Conservation (phyloP, 2,888 invertebrate genomes). For the Cheilosia pagana region DNA sequence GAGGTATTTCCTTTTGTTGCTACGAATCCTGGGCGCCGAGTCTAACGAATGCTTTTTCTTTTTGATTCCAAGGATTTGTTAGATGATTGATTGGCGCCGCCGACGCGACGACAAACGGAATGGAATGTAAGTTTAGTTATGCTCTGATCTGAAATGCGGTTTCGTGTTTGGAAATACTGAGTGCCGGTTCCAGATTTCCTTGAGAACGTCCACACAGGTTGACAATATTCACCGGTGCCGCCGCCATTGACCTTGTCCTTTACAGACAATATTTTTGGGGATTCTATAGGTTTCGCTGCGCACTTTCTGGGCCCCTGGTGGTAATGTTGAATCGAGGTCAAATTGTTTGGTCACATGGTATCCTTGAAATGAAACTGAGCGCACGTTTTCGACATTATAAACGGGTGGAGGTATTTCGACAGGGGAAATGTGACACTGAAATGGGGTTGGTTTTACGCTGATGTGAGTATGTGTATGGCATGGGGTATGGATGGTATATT, state of each 20-base stretch:
- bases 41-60: constrained; percentile 67
- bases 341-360: constrained; percentile 49
- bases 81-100: constrained; percentile 54
- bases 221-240: neutral
- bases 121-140: neutral
- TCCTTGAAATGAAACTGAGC: too few relatives aligned
- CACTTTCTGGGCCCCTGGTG: constrained; percentile 51
- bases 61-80: constrained; percentile 55
- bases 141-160: neutral
- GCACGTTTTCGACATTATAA: too few relatives aligned
- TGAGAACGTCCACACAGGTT: constrained; percentile 38
- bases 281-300: neutral
- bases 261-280: constrained; percentile 7
- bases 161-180: constrained; percentile 23
- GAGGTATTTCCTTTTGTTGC: constrained; percentile 7
- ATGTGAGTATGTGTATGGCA: too few relatives aligned
- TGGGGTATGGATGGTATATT: too few relatives aligned
- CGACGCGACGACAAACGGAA: neutral
- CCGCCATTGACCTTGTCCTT: constrained; percentile 51
- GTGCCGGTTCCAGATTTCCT: constrained; percentile 33
- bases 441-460: too few relatives aligned
- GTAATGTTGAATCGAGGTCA: constrained; percentile 71
- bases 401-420: too few relatives aligned
- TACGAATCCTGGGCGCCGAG: constrained; percentile 48
- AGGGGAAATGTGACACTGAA: too few relatives aligned